These are phyloP conservation scores for Zophobas morio DNA, from an alignment of 1,140 invertebrate genomes.

Conservation along the genomic window DNA sequence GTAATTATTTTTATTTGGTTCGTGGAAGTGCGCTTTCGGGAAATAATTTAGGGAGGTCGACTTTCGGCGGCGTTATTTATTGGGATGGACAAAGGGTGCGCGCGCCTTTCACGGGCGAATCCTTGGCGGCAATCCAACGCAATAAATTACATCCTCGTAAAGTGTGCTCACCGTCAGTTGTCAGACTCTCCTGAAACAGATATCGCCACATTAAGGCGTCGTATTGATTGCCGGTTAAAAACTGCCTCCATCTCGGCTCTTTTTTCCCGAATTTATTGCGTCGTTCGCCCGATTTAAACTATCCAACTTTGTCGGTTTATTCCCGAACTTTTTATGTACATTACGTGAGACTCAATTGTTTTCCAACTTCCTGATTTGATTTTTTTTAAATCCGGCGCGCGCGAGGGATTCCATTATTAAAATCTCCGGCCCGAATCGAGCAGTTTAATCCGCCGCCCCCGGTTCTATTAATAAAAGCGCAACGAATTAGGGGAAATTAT, in stretches of 20 bases:
- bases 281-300: constrained; percentile 43
- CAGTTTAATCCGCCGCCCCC: too few species aligned
- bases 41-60: constrained; percentile 24
- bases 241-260: constrained; percentile 51
- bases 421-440: background rate
- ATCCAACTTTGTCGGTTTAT: constrained; percentile 39
- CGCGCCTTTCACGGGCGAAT: constrained; percentile 47
- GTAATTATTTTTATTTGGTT: constrained; percentile 34
- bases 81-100: constrained; percentile 48
- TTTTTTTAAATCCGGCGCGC: background rate
- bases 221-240: constrained; percentile 53
- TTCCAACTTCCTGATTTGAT: constrained; percentile 13
- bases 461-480: background rate
- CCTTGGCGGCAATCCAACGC: constrained; percentile 49
- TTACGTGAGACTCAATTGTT: constrained; percentile 34
- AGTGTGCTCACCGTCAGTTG: constrained; percentile 48
- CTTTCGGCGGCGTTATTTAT: constrained; percentile 47
- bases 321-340: constrained; percentile 33
- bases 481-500: constrained; percentile 9
- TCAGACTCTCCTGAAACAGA: constrained; percentile 53
- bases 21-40: constrained; percentile 4
- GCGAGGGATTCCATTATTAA: background rate
- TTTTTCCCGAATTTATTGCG: constrained; percentile 51
- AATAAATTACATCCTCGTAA: constrained; percentile 47
- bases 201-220: constrained; percentile 54